A percentile compares a stretch with the other conserved stretches of the same genome.
phyloP scores from a whole-genome alignment of 2,888 invertebrate species.

The Tetanocera ferruginea region DNA sequence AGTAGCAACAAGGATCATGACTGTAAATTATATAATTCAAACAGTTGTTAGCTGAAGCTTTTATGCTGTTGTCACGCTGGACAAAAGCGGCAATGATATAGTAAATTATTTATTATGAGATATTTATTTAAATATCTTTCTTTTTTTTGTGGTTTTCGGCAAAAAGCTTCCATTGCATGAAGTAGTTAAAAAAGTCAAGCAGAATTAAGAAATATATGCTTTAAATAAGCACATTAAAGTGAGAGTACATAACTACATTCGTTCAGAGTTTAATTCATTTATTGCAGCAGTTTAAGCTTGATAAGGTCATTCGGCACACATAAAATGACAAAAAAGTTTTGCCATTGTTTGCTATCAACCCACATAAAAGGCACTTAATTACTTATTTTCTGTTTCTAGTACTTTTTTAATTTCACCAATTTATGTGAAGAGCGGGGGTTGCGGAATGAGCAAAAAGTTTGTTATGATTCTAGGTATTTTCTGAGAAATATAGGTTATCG shows the following conservation, averaged over 20 bases:
- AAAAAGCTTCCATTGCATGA: neutral
- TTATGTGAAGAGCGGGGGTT: neutral
- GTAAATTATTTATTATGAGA: conserved; percentile 17
- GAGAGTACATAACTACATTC: too few species aligned
- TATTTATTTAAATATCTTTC: conserved; percentile 5
- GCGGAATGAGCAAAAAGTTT: neutral
- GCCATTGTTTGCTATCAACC: neutral
- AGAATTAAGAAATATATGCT: neutral
- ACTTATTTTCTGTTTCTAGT: neutral
- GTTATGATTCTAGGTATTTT: neutral
- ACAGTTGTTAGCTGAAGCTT: neutral
- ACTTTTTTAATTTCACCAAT: neutral
- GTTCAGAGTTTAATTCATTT: too few species aligned
- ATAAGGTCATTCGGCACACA: too few species aligned
- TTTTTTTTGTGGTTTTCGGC: neutral
- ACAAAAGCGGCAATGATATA: neutral
- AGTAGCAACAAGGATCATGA: neutral
- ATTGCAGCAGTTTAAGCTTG: too few species aligned
- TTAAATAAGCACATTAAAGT: neutral
- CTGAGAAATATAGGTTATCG: neutral
- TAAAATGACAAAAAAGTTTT: too few species aligned
- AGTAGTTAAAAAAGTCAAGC: neutral
- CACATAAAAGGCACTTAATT: conserved; percentile 1
- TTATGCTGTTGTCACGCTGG: neutral
- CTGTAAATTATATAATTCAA: neutral